Evolutionary conservation across 1,140 invertebrate genomes (phyloP).

Genomic region (Schlechtendalia chinensis): DNA sequence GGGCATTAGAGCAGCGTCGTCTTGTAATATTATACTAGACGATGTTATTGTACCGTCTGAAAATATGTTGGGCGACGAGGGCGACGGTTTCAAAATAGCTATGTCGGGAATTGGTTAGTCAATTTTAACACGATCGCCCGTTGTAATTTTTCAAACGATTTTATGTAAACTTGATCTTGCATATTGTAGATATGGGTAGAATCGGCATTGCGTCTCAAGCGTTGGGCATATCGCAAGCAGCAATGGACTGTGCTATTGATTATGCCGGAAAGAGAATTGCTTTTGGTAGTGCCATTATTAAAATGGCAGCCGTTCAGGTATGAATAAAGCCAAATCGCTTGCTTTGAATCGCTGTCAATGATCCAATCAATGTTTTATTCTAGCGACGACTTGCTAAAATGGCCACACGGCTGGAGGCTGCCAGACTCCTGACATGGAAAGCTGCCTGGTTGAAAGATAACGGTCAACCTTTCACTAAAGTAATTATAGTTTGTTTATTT

Average conservation of each 20-base stretch:
- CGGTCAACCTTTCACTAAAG: slow-evolving; percentile 61
- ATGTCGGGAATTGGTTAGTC: slow-evolving; percentile 56
- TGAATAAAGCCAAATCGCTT: slow-evolving; percentile 26
- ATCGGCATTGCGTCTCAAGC: slow-evolving; percentile 63
- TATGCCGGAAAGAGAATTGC: slow-evolving; percentile 63
- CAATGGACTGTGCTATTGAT: slow-evolving; percentile 65
- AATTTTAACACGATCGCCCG: neutral
- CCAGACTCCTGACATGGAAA: slow-evolving; percentile 62
- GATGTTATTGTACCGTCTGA: slow-evolving; percentile 67
- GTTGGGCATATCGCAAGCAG: slow-evolving; percentile 61
- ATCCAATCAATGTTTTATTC: too few relatives aligned
- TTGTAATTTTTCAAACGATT: neutral
- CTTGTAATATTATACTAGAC: slow-evolving; percentile 73
- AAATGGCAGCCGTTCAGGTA: slow-evolving; percentile 62
- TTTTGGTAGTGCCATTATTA: slow-evolving; percentile 62
- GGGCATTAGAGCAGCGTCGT: slow-evolving; percentile 72
- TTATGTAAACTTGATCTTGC: neutral
- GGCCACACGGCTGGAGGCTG: slow-evolving; percentile 60
- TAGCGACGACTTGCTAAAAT: slow-evolving; percentile 61
- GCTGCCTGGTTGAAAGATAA: slow-evolving; percentile 64
- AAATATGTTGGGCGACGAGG: slow-evolving; percentile 63
- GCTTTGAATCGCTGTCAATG: too few relatives aligned
- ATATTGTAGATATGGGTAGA: slow-evolving; percentile 58
- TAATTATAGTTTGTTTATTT: too few relatives aligned
- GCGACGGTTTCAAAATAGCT: slow-evolving; percentile 65